Base-by-base conservation (phyloP, 2,797 vertebrate genomes). In the Macrochelys suwanniensis region DNA sequence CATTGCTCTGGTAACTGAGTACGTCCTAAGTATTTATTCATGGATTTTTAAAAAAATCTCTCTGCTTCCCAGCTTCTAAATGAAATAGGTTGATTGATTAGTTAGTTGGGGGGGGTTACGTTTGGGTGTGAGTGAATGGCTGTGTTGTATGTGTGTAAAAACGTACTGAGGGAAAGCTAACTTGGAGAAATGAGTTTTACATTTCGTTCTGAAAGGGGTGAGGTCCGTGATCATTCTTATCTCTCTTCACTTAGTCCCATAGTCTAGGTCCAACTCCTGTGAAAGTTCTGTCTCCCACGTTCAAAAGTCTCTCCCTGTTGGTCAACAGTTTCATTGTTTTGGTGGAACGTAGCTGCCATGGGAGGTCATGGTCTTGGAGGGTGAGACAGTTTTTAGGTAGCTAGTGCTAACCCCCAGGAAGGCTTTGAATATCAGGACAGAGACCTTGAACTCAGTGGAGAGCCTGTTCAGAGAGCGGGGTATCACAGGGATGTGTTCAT, bases 161-260 rank as follows among this genome's bases (percentile, higher is more conserved):
- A 0, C 2, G 4, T 7, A n/a, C 47, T 12, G 33, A 80, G 76
- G 47, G 53, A 45, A 82, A 95, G 87, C 37, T 59, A 82, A 49
- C 9, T 3, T 47, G 81, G n/a, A 88, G n/a, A 76, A 47, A 26
- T 0, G 1, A 74, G 10, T 77, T 89, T 88, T 82, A 6, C 6
- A 6, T 91, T 68, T 56, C 23, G 6, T 5, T 84, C 49, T 21
- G 50, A 2, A 11, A 23, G 5, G 9, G 5, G 3, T 45, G 82
- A 83, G 59, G 51, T 57, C 9, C 1, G 4, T 19, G 56, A 37
- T 26, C 28, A 16, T 26, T 47, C 56, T 37, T 15, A 9, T 33
- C 37, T 0, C 0, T 9, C 50, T 78, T 13, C 1, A 13, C 33
- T 51, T 65, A 85, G 11, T 4, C 16, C 28, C 50, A 1, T 80